A percentile compares a stretch with the other conserved stretches of the same genome.
These are phyloP conservation scores for Takifugu ocellatus DNA, from an alignment of 2,797 vertebrate species.

Conservation along the genomic window DNA sequence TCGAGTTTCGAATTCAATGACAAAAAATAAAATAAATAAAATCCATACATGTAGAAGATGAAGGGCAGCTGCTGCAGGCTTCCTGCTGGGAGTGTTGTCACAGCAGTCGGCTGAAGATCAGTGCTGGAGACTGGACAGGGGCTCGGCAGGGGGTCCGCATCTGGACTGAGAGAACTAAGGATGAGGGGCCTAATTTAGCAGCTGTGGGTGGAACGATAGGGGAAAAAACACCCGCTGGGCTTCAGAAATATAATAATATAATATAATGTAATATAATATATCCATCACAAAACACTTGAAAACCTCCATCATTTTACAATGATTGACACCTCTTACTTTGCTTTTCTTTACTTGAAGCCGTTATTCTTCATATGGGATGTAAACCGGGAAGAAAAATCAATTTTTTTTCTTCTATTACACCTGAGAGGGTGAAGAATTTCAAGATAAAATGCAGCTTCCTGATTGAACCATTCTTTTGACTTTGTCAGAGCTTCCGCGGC, in stretches of 20 bases:
- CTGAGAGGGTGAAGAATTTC: no score
- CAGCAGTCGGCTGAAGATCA: conserved; percentile 49
- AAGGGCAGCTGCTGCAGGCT: conserved; percentile 53
- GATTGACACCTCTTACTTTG: no score
- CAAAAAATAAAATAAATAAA: conserved; percentile 41
- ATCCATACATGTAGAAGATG: conserved; percentile 47
- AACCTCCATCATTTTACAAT: not conserved
- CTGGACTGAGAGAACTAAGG: conserved; percentile 38
- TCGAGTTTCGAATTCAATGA: conserved; percentile 40
- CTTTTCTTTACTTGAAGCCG: no score
- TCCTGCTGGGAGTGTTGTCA: conserved; percentile 54
- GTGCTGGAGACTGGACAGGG: conserved; percentile 32
- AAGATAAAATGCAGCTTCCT: no score
- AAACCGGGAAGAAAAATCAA: no score
- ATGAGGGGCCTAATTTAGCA: conserved; percentile 40
- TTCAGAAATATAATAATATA: conserved; percentile 4
- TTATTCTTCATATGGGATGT: no score
- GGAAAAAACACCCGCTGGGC: conserved; percentile 23
- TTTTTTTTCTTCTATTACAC: no score
- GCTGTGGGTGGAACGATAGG: conserved; percentile 10
- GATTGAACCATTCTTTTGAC: no score
- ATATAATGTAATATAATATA: no score
- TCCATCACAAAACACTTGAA: conserved; percentile 18
- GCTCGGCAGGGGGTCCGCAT: conserved; percentile 47
- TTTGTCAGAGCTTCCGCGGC: no score